Base-by-base conservation (phyloP, 2,113 vertebrate species). In the Symphodus melops region DNA sequence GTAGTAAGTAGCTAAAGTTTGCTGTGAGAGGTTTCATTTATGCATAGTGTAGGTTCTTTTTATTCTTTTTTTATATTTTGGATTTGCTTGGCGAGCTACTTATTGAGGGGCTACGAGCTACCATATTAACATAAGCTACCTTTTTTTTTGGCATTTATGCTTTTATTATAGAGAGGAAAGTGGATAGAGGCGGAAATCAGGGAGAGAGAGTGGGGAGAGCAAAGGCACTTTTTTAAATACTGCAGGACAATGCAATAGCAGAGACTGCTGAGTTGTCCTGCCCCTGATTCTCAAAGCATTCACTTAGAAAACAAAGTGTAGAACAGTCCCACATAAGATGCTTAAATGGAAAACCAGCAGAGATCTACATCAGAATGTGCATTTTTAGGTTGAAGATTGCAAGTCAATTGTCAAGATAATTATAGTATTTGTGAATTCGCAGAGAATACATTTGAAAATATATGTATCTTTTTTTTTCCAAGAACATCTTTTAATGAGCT, bases 381-480 rank as follows among this genome's bases (percentile, higher is more conserved):
- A n/a, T 4, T 62, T 42, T 68, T 16, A 53, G 39, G 21, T 64
- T 23, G 46, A 64, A 20, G 20, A 53, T 10, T 53, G 56, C 55
- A n/a, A 66, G 9, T 25, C 41, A 36, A 23, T 1, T 0, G 8
- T 72, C 54, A 42, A 58, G n/a, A 6, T 19, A 48, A 48, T 48
- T 5, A 48, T 7, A 48, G 14, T 6, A 17, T 48, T 5, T 16
- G 46, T 60, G 13, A 14, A 55, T 39, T 21, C 5, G 20, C 52
- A 13, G 25, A 2, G 0, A 52, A 57, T 44, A 41, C 20, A 13
- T 64, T 42, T 66, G 21, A 23, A 10, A 36, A 44, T 44, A 14
- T 44, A 14, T 5, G 42, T 12, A 11, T 4, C 59, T 60, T 59
- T 75, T 58, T 33, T 33, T 33, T 33, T 64, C 76, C 25, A 63